Conservation (phyloP, 2,888 invertebrate genomes). For the Phortica okadai region DNA sequence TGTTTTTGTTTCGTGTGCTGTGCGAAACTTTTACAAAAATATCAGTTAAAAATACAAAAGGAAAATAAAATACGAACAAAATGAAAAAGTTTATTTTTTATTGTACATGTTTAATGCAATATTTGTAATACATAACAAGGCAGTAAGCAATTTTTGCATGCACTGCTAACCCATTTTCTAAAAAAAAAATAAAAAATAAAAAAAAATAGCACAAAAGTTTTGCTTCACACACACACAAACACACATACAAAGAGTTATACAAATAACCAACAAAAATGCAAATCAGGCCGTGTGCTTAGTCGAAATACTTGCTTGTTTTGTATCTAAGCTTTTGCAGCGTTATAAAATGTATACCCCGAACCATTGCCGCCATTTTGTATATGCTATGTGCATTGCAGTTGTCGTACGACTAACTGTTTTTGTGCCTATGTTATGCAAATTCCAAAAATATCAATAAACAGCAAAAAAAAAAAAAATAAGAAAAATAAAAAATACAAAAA, state of each 20-base stretch:
- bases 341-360: neutral
- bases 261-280: constrained; percentile 6
- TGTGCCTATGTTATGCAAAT: constrained; percentile 28
- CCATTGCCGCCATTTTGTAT: neutral
- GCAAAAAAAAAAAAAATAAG: too few species aligned
- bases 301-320: neutral
- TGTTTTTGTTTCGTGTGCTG: too few species aligned
- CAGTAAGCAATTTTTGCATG: constrained; percentile 10
- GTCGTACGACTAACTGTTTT: neutral
- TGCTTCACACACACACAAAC: neutral
- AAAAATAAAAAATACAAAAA: neutral
- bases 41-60: constrained; percentile 5
- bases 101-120: constrained; percentile 23
- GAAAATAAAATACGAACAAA: neutral
- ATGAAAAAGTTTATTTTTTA: too few species aligned
- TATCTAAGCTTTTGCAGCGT: neutral
- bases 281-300: constrained; percentile 19
- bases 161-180: neutral
- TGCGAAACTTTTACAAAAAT: neutral
- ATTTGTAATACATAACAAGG: constrained; percentile 20
- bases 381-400: neutral
- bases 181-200: neutral
- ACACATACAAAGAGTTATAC: neutral
- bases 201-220: neutral
- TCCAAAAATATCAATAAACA: constrained; percentile 32